A percentile compares a stretch with the other conserved stretches of the same genome.
These are phyloP conservation scores for Anguilla pacifica DNA, from an alignment of 2,797 vertebrate genomes.

Conservation along the genomic window DNA sequence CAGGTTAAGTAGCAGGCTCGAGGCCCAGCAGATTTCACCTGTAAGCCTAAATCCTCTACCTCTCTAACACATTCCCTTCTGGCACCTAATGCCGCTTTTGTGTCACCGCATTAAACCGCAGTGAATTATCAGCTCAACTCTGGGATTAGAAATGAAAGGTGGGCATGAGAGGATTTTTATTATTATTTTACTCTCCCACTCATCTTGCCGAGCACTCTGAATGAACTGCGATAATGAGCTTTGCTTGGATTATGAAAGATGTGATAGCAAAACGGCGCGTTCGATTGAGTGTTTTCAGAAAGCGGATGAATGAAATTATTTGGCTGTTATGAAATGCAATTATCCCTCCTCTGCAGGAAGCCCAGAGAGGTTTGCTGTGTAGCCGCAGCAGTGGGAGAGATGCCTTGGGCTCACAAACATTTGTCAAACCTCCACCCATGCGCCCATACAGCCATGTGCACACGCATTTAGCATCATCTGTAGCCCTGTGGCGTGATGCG, in stretches of 20 bases:
- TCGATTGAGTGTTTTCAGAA: conserved; percentile 44
- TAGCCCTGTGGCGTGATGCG: neutral
- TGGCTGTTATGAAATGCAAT: conserved; percentile 44
- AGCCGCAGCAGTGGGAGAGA: conserved; percentile 26
- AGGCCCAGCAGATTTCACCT: neutral
- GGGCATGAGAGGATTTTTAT: conserved; percentile 1
- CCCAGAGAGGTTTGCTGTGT: conserved; percentile 42
- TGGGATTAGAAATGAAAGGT: conserved; percentile 12
- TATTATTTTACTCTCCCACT: neutral
- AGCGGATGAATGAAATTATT: conserved; percentile 48
- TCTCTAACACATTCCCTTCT: neutral
- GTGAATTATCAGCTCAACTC: conserved; percentile 27
- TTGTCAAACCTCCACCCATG: neutral
- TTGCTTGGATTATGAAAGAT: conserved; percentile 51
- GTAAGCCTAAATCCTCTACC: neutral
- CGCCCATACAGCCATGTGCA: conserved; percentile 15
- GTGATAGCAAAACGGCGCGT: conserved; percentile 30
- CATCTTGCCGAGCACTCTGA: conserved; percentile 33
- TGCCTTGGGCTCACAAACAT: neutral
- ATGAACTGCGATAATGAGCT: conserved; percentile 49
- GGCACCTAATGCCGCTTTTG: neutral
- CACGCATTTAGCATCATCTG: neutral
- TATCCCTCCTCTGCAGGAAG: conserved; percentile 40
- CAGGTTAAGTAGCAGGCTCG: neutral
- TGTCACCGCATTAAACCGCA: conserved; percentile 4